Evolutionary conservation across 2,113 vertebrate species (phyloP), one percentile per base, ranked within the genome.

Genomic region (Petrocephalus microphthalmus): DNA sequence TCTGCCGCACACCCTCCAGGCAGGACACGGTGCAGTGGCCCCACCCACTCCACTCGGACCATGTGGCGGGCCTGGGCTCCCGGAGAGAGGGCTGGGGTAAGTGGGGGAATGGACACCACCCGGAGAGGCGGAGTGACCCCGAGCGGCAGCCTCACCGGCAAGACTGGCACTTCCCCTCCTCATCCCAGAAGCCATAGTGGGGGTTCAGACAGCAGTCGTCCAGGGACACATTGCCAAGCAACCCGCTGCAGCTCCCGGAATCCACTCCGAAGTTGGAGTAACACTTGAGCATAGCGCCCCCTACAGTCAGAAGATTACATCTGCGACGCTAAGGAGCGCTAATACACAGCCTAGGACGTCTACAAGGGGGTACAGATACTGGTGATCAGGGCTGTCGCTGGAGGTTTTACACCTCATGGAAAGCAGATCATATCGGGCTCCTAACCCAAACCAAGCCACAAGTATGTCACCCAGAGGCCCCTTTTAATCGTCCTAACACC

Each of bases 31-130:
- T 83, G 87, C 92, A 92, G 29, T 20, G 11, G 19, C 89, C 29
- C 92, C 92, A 92, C 1, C 29, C 0, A 3, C 86, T 84, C 92
- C 92, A 92, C 15, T 87, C 88, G 22, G 89, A 54, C 92, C 92
- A 92, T 7, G 8, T 2, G 1, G 92, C 78, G 3, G 8, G 49
- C 29, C 92, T 92, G 89, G 7, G 57, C 8, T 52, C 29, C 52
- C 71, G 82, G 19, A 87, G 15, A 56, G 19, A 29, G 45, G 81
- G 17, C 5, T 3, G 7, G 7, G 19, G 17, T 20, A 10, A 29
- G 22, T 10, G 25, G 7, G 49, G 5, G 54, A 19, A n/a, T 3
- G 49, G 37, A 15, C 33, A 84, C 17, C 33, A 15, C 53, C 7
- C 25, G 2, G 33, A 20, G 33, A 74, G 47, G 47, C 7, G 25